phyloP scores from a whole-genome alignment of 1,140 invertebrate species.

The Diprion similis region DNA sequence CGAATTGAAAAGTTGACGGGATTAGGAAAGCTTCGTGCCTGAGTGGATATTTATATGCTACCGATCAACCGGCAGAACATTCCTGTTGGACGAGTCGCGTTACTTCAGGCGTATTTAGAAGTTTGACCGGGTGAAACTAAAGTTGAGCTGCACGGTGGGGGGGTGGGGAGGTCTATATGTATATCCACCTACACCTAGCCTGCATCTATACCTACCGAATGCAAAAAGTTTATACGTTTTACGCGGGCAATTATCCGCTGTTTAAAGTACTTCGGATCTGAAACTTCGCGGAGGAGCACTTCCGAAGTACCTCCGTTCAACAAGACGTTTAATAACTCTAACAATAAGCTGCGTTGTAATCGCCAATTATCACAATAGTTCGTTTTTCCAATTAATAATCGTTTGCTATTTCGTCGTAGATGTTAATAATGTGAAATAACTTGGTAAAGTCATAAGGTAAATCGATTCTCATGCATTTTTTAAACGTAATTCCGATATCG shows the following conservation, averaged over 20 bases:
- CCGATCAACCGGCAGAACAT: background rate
- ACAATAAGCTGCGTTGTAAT: background rate
- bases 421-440: too few relatives aligned
- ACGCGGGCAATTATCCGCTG: background rate
- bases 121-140: background rate
- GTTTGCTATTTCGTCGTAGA: too few relatives aligned
- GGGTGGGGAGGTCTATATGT: too few relatives aligned
- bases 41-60: too few relatives aligned
- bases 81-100: background rate
- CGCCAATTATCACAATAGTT: too few relatives aligned
- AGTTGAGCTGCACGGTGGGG: background rate
- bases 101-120: constrained; percentile 5
- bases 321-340: background rate
- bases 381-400: too few relatives aligned
- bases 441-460: too few relatives aligned
- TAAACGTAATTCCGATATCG: too few relatives aligned
- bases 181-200: too few relatives aligned
- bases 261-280: background rate
- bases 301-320: background rate
- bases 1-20: too few relatives aligned
- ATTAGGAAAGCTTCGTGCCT: too few relatives aligned
- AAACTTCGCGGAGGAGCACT: background rate
- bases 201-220: background rate
- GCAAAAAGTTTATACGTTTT: constrained; percentile 3
- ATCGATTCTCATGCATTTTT: too few relatives aligned